phyloP scores from a whole-genome alignment of 2,113 vertebrate species.

The Gorsachius goisagi region DNA sequence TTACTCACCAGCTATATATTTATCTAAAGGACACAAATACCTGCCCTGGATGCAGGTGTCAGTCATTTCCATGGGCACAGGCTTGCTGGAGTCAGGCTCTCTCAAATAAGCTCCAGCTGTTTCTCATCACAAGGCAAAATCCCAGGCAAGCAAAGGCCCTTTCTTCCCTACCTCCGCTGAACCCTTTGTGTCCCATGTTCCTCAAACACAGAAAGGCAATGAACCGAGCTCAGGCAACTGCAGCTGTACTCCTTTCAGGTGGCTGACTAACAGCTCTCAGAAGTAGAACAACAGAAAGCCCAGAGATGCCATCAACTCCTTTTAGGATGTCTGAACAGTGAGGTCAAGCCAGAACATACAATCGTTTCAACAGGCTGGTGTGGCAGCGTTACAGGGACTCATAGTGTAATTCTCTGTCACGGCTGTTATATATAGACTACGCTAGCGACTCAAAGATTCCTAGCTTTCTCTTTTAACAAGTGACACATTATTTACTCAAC shows the following conservation, averaged over 20 bases:
- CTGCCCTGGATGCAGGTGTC: constrained; percentile 6
- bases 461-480: neutral
- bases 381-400: neutral
- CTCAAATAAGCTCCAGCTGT: constrained; percentile 32
- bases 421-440: neutral
- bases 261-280: neutral
- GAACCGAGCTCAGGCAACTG: neutral
- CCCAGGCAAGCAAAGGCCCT: constrained; percentile 19
- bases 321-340: neutral
- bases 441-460: neutral
- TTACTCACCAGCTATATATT: constrained; percentile 13
- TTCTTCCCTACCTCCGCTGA: neutral
- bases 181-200: neutral
- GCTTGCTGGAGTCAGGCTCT: neutral
- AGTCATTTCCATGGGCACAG: constrained; percentile 5
- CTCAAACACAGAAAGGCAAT: neutral
- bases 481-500: neutral
- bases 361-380: neutral
- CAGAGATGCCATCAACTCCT: neutral
- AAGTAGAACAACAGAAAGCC: constrained; percentile 22
- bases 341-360: neutral
- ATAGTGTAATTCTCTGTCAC: neutral
- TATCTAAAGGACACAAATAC: neutral
- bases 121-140: constrained; percentile 30
- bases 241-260: neutral